These are phyloP conservation scores for Neuroscelio doddi DNA, from an alignment of 2,888 invertebrate species.

Conservation along the genomic window DNA sequence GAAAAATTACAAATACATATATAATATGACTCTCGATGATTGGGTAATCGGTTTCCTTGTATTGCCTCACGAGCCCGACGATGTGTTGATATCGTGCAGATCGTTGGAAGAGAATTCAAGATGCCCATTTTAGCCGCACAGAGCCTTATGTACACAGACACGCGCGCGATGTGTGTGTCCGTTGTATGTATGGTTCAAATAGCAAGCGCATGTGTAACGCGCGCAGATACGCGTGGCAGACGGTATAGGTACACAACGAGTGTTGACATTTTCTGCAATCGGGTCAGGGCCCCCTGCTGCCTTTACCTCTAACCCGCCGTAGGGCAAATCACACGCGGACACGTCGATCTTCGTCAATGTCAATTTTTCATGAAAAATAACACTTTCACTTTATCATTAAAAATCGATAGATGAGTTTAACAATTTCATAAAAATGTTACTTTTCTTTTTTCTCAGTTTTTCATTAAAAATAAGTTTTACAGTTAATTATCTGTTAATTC, in stretches of 20 bases:
- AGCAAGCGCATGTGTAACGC: slow-evolving; percentile 25
- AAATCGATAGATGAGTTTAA: too few relatives aligned
- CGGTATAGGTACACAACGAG: slow-evolving; percentile 59
- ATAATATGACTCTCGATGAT: slow-evolving; percentile 43
- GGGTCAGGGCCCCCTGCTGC: slow-evolving; percentile 67
- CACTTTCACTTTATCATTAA: too few relatives aligned
- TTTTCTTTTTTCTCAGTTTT: too few relatives aligned
- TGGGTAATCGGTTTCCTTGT: slow-evolving; percentile 68
- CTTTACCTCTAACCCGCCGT: slow-evolving; percentile 64
- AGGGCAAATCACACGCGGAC: slow-evolving; percentile 53
- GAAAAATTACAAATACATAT: slow-evolving; percentile 35
- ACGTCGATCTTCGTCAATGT: slow-evolving; percentile 20
- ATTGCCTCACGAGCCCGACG: slow-evolving; percentile 57
- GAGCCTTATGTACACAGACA: slow-evolving; percentile 23
- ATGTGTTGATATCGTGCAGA: slow-evolving; percentile 36
- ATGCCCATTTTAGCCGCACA: slow-evolving; percentile 50
- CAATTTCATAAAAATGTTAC: too few relatives aligned
- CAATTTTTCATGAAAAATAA: slow-evolving; percentile 1
- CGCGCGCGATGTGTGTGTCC: too few relatives aligned
- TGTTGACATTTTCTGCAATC: slow-evolving; percentile 71
- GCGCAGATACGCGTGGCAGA: slow-evolving; percentile 27
- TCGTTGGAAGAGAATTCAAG: slow-evolving; percentile 65
- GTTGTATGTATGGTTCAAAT: slow-evolving; percentile 22
- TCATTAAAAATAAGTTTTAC: too few relatives aligned
- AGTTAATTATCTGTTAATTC: too few relatives aligned